Conservation (phyloP, 92 coral and sea anemone genomes). For the Umimayanthus kanabou region DNA sequence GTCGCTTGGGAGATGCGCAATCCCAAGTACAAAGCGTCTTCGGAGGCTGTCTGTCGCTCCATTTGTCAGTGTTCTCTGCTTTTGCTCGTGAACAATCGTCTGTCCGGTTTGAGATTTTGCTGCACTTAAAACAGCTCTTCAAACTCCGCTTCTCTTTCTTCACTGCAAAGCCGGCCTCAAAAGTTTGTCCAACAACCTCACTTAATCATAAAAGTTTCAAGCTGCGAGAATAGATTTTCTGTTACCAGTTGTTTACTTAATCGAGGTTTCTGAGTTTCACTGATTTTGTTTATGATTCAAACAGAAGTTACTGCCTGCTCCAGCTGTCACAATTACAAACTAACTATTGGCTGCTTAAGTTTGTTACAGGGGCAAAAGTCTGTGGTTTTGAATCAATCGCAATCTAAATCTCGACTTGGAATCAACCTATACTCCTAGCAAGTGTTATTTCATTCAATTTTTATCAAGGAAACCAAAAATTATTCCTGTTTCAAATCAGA, state of each 20-base stretch:
- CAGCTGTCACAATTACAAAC: background rate
- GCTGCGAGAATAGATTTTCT: background rate
- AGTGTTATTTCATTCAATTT: too few species aligned
- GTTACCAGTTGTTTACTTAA: background rate
- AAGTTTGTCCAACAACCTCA: background rate
- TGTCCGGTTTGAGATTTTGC: background rate
- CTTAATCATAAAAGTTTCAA: background rate
- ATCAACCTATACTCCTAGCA: background rate
- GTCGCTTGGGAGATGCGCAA: constrained; percentile 28
- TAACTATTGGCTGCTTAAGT: background rate
- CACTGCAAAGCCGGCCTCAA: background rate
- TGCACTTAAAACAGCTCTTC: background rate
- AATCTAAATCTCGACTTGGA: background rate
- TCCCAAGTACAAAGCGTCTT: constrained; percentile 9
- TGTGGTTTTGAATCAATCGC: background rate
- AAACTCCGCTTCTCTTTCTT: background rate
- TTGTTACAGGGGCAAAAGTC: background rate
- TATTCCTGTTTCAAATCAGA: background rate
- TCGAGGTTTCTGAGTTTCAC: background rate
- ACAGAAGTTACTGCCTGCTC: background rate
- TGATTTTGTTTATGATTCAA: background rate
- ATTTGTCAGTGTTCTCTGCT: background rate
- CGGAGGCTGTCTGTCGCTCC: constrained; percentile 18
- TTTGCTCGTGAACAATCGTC: background rate
- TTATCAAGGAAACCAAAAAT: background rate